These are phyloP conservation scores for Clostera curtula DNA, from an alignment of 2,888 invertebrate genomes.

Conservation along the genomic window DNA sequence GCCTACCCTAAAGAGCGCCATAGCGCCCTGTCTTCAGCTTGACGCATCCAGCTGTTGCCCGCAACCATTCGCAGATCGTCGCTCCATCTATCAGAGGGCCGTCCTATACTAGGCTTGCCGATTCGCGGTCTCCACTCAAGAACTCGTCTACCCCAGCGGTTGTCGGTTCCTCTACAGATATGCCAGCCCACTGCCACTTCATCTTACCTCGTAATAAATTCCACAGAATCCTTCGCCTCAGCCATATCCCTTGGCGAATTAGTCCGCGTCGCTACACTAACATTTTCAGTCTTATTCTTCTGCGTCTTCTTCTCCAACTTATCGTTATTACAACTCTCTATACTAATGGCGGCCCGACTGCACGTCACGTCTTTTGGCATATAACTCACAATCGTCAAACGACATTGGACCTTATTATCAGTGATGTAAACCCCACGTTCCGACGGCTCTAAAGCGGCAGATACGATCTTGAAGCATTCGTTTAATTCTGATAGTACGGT, in stretches of 20 bases:
- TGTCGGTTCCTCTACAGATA: no score
- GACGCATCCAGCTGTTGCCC: no score
- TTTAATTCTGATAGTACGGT: conserved; percentile 70
- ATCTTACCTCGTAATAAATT: conserved; percentile 58
- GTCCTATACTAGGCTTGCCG: no score
- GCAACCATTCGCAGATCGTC: no score
- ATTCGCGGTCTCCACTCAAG: no score
- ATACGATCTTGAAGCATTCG: conserved; percentile 73
- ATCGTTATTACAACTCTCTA: conserved; percentile 70
- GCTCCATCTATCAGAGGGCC: no score
- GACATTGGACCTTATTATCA: conserved; percentile 59
- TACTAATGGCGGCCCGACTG: conserved; percentile 77
- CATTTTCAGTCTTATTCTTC: conserved; percentile 66
- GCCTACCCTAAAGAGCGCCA: no score
- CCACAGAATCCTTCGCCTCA: conserved; percentile 39
- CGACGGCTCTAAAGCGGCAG: conserved; percentile 70
- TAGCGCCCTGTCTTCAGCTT: no score
- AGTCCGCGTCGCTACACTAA: conserved; percentile 41
- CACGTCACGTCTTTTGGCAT: conserved; percentile 80
- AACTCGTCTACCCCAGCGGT: no score
- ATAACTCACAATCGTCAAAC: conserved; percentile 51
- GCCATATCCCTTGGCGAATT: conserved; percentile 50
- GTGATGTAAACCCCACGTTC: conserved; percentile 68
- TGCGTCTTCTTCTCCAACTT: conserved; percentile 45
- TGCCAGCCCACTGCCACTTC: no score